These are phyloP conservation scores for Hypomecis punctinalis DNA, from an alignment of 2,888 invertebrate genomes.

Conservation along the genomic window DNA sequence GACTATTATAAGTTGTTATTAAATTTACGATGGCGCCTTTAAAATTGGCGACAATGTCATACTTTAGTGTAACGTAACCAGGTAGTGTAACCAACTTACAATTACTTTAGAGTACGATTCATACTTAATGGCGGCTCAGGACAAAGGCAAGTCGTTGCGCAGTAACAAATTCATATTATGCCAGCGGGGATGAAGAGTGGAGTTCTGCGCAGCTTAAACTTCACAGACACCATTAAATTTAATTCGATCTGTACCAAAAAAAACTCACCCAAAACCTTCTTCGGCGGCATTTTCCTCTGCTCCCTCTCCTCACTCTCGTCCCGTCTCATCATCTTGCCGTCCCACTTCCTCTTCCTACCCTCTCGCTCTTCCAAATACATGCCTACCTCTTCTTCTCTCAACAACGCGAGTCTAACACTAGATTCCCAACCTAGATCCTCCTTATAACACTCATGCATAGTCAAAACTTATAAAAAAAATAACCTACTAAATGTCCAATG, in stretches of 20 bases:
- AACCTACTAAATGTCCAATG: slow-evolving; percentile 44
- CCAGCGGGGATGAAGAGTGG: too few relatives aligned
- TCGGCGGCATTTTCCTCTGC: slow-evolving; percentile 75
- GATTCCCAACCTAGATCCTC: slow-evolving; percentile 77
- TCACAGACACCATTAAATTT: neutral
- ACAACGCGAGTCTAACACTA: slow-evolving; percentile 67
- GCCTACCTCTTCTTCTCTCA: slow-evolving; percentile 70
- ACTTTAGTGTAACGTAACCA: too few relatives aligned
- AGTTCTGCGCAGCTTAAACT: neutral
- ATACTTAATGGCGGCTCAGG: too few relatives aligned
- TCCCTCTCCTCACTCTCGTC: slow-evolving; percentile 74
- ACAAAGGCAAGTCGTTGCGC: too few relatives aligned
- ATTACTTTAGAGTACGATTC: too few relatives aligned
- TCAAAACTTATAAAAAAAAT: slow-evolving; percentile 41
- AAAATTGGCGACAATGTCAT: too few relatives aligned
- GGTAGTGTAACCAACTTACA: too few relatives aligned
- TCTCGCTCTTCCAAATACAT: slow-evolving; percentile 78
- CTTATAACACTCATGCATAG: slow-evolving; percentile 73
- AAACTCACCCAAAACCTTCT: slow-evolving; percentile 78
- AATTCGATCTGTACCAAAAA: neutral
- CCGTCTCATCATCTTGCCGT: slow-evolving; percentile 69
- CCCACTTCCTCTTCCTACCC: slow-evolving; percentile 78
- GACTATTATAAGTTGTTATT: too few relatives aligned
- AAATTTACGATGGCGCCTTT: too few relatives aligned
- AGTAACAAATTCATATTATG: too few relatives aligned